A percentile compares a stretch with the other conserved stretches of the same genome.
phyloP scores from a whole-genome alignment of 2,797 vertebrate species.

The Brachyalestes nurse region DNA sequence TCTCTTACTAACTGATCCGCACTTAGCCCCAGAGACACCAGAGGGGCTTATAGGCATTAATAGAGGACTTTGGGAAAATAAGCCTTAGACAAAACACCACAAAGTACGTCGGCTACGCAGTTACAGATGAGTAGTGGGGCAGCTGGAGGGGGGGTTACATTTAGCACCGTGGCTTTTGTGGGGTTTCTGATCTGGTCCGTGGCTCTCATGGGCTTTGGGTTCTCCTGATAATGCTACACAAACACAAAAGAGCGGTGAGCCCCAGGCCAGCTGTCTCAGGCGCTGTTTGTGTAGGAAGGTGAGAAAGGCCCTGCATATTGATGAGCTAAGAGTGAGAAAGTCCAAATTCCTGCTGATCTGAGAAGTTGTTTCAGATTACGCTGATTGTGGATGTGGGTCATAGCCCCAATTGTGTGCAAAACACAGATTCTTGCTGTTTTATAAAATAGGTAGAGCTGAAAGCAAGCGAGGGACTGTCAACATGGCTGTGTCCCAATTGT shows the following conservation, averaged over 20 bases:
- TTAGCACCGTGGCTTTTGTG: slow-evolving; percentile 35
- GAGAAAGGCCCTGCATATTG: slow-evolving; percentile 70
- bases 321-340: slow-evolving; percentile 52
- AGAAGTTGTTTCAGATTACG: slow-evolving; percentile 42
- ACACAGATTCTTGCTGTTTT: background rate
- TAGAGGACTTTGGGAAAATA: slow-evolving; percentile 56
- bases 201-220: slow-evolving; percentile 48
- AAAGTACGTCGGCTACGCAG: slow-evolving; percentile 50
- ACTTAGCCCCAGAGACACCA: slow-evolving; percentile 34
- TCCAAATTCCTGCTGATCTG: slow-evolving; percentile 32
- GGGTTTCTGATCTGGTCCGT: slow-evolving; percentile 49
- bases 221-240: slow-evolving; percentile 57
- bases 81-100: slow-evolving; percentile 55
- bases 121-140: slow-evolving; percentile 55
- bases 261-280: slow-evolving; percentile 47
- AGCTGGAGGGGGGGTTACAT: slow-evolving; percentile 61
- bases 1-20: slow-evolving; percentile 68
- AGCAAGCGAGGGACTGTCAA: background rate
- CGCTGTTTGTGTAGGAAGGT: slow-evolving; percentile 57
- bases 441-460: background rate
- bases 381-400: slow-evolving; percentile 54
- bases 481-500: background rate
- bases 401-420: background rate
- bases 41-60: slow-evolving; percentile 63
- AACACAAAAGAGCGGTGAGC: slow-evolving; percentile 37